Base-by-base conservation (phyloP, 23 tunicate species). In the Ciona savignyi region DNA sequence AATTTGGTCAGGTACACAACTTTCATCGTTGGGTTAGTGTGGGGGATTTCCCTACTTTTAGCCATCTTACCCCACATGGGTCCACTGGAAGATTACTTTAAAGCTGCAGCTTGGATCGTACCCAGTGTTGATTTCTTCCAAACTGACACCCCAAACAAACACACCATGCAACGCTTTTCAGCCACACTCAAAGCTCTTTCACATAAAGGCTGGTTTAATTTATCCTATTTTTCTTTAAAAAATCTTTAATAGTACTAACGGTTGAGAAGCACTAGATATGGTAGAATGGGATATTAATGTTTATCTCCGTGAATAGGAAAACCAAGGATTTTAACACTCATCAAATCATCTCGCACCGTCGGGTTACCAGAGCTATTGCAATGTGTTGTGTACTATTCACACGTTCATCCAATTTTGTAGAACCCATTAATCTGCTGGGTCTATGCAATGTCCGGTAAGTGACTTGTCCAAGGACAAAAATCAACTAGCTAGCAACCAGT, bases 61-160 rank as follows among this genome's bases (percentile, higher is more conserved):
- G 93, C 93, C 27, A 35, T 73, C 66, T 15, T 78, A 23, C 93
- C 93, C 23, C 78, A 75, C 26, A 19, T 71, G 26, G 22, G 73
- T 11, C 4, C 70, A 20, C 60, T 85, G 20, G 68, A 79, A 25
- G 66, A 79, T 24, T 79, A 85, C 31, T 85, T 85, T 29, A 28
- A 30, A 27, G 65, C 84, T 1, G 29, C 80, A 0, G 81, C 67
- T 29, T 74, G 70, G 72, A 62, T 85, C 6, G 63, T 65, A 25
- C 66, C 84, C 11, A 63, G 60, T 25, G 75, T 84, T 28, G 78
- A 68, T 34, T 85, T 85, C 32, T 80, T 79, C 51, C 60, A 31
- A 1, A 74, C 84, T 1, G 66, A 79, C 34, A 79, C 93, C 24
- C 84, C 93, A 2, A 27, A 51, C n/a, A 74, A 71, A 66, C n/a